Percentiles rank a stretch among this genome's conserved stretches.
Conservation (phyloP, 2,113 vertebrate species). For the Perognathus longimembris region DNA sequence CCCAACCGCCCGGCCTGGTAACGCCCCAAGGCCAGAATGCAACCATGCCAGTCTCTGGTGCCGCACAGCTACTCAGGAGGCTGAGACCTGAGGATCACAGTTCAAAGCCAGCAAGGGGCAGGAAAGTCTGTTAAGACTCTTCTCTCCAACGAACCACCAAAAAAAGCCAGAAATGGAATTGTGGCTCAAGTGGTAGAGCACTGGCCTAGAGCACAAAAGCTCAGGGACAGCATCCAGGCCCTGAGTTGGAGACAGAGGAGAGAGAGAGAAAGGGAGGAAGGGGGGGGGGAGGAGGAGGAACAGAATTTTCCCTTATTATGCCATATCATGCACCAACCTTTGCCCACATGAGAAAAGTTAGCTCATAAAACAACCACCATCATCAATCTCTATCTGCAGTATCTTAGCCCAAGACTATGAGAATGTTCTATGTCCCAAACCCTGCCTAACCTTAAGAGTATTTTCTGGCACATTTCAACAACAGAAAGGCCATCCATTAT, state of each 20-base stretch:
- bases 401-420: slow-evolving; percentile 2
- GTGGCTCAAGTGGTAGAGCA: no score
- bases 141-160: no score
- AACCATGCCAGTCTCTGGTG: not conserved
- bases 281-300: not conserved
- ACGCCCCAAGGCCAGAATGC: not conserved
- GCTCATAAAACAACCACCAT: slow-evolving; percentile 23
- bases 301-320: no score
- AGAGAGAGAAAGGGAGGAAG: not conserved
- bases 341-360: not conserved
- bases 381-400: not conserved
- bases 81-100: no score
- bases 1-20: not conserved
- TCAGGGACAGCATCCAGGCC: no score
- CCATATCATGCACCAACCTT: not conserved
- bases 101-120: no score
- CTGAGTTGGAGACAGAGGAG: not conserved
- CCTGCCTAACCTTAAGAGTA: slow-evolving; percentile 65
- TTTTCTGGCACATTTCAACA: slow-evolving; percentile 56
- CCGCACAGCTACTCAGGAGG: no score
- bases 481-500: slow-evolving; percentile 67
- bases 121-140: no score
- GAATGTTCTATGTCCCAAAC: slow-evolving; percentile 46
- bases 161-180: no score
- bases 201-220: no score